Base-by-base conservation (phyloP, 2,113 vertebrate species). In the Dermatemys mawii region DNA sequence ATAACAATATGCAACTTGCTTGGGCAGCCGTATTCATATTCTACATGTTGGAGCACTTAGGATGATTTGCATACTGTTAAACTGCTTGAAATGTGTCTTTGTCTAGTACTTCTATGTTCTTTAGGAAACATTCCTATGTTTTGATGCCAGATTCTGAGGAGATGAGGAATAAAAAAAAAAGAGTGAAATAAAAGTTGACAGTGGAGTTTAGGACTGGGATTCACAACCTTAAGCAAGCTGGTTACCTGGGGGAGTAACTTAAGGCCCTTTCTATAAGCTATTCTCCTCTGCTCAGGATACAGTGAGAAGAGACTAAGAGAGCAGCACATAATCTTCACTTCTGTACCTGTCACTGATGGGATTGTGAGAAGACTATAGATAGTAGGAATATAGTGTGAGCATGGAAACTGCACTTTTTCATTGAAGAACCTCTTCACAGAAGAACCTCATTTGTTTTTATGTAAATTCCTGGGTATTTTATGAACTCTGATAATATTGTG, bases 291-390 rank as follows among this genome's bases (percentile, higher is more conserved):
- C 54, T 26, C 19, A 70, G 38, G 6, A 86, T 96, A 87, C 2
- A 90, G 9, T 6, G 60, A 46, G n/a, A 82, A 87, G 84, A 60
- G 49, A 54, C 60, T 7, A 87, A 4, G 35, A 80, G 8, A 48
- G 0, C 4, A 1, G 2, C 32, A 21, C 4, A 0, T n/a, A 26
- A 49, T 16, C 3, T 92, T 92, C 81, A 53, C 27, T 83, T 93
- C 16, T 81, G 2, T n/a, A 48, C 11, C 70, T 10, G 50, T 53
- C 3, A 10, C 8, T 32, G 10, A 8, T 11, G 60, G 1, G 0
- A 17, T 3, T 87, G 38, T 85, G 81, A 67, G 22, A 78, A 76
- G 53, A 22, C 3, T 38, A 63, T n/a, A 14, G 41, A 82, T 55
- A 78, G 24, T 19, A 88, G 55, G 41, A 84, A 87, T 19, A 55